Base-by-base conservation (phyloP, 1,140 invertebrate species). In the Lasioglossum albipes region DNA sequence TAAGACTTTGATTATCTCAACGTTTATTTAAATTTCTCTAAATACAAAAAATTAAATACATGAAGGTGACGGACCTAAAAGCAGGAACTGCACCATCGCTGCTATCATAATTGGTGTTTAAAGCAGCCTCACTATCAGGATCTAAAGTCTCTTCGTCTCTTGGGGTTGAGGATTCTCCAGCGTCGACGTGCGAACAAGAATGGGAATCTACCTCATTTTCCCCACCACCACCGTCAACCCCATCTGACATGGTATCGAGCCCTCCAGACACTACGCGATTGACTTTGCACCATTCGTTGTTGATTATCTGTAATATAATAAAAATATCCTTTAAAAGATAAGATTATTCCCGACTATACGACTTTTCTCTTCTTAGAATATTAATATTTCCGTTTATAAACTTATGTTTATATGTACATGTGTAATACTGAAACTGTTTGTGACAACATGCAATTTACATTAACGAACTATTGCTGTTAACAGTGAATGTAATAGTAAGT, bases 21-120 rank as follows among this genome's bases (percentile, higher is more conserved):
- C 69, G 74, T 82, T 71, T 84, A 75, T 36, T 27, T 45, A 41
- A 10, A 62, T 82, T 27, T 71, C n/a, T 73, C 69, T 54, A 67
- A 78, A 67, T 62, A 61, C n/a, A 67, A 72, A 45, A 73, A 75
- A 36, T 45, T 82, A 62, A 65, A 52, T 68, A 76, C 57, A 57
- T 75, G 49, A 69, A 72, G 42, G 49, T 27, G 57, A 79, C 70
- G 42, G 65, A 92, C 87, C 94, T 94, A 87, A 94, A 95, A 86
- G 91, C 94, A 90, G 91, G 91, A 62, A 92, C 90, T 57, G 92
- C 91, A 82, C 94, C 94, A 87, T 95, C 95, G 73, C 94, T 92
- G 76, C 94, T 94, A 85, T 95, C 95, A 89, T 95, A 95, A 91
- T 95, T 95, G n/a, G 94, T 94, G 89, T 94, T 95, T n/a, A 94